Evolutionary conservation across 2,113 vertebrate species (phyloP), one percentile per base, ranked within the genome.

Genomic region (Xyliphius kryptos): DNA sequence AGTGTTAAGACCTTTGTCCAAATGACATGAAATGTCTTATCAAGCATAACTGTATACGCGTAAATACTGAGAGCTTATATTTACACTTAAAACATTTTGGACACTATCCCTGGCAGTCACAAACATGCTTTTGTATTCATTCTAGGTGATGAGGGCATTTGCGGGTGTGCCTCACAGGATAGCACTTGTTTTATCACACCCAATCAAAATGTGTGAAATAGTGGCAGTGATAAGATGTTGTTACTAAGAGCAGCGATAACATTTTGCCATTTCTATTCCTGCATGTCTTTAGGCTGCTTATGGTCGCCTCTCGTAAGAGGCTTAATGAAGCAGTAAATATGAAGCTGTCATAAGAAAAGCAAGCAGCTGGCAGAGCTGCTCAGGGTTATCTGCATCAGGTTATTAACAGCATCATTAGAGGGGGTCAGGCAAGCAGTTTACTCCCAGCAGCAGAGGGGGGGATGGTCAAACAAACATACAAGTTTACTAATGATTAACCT

Each of bases 281-380:
- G 49, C 17, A 44, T 49, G 17, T 41, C 41, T 69, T 69, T 55
- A 13, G 51, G 49, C 21, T 47, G 67, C 40, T 72, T 72, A 37
- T 60, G 53, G 53, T 21, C 50, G 46, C 21, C 21, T 57, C 69
- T 73, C 21, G 32, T 68, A 67, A 66, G 74, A 57, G 48, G 56
- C 70, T 71, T 91, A 91, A 91, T 90, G 90, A 88, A 89, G 90
- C 88, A 85, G 89, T 89, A 91, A 91, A 90, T 91, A 89, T 89
- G 89, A 89, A 85, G 87, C 86, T 88, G 85, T 90, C 88, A 90
- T 89, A 88, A 88, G 87, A 88, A 90, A 85, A 77, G 76, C 59
- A 73, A 89, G 86, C 90, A 89, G 88, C 90, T 91, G 90, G 88
- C 81, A 74, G 81, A 82, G 79, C 87, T 87, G 85, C 56, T 86